A percentile compares a stretch with the other conserved stretches of the same genome.
These are phyloP conservation scores for Oncorhynchus tshawytscha DNA, from an alignment of 2,113 vertebrate genomes.

Conservation along the genomic window DNA sequence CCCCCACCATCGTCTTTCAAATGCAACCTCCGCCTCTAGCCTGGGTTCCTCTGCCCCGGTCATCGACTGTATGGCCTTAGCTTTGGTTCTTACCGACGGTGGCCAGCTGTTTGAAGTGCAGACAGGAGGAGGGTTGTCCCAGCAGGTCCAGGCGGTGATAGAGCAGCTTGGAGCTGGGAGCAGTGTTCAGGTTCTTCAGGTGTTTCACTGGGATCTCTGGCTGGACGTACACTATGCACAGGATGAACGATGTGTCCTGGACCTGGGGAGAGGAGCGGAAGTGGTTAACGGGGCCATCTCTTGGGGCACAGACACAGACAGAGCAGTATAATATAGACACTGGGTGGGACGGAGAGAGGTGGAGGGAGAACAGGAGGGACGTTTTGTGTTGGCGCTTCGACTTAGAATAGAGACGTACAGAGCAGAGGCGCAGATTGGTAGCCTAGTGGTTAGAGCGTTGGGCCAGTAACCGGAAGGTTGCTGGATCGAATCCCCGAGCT, in stretches of 20 bases:
- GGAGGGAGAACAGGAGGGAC: neutral
- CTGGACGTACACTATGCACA: conserved; percentile 96
- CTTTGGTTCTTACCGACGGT: conserved; percentile 81
- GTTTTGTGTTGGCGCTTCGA: too few species aligned
- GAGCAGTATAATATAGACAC: too few species aligned
- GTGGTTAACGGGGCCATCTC: too few species aligned
- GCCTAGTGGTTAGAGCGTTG: too few species aligned
- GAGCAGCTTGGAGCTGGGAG: conserved; percentile 94
- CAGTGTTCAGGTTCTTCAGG: conserved; percentile 95
- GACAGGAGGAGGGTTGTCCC: conserved; percentile 90
- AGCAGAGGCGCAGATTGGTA: too few species aligned
- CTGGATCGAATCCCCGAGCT: too few species aligned
- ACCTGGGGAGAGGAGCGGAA: conserved; percentile 71
- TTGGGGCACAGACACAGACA: neutral
- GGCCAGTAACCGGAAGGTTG: too few species aligned
- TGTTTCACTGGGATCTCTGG: conserved; percentile 95
- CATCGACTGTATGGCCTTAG: neutral
- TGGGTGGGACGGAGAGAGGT: too few species aligned
- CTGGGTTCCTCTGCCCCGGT: neutral
- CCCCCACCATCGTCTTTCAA: too few species aligned
- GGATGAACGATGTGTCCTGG: conserved; percentile 95
- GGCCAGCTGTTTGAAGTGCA: conserved; percentile 97
- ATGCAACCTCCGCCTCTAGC: neutral
- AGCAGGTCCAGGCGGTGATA: conserved; percentile 95
- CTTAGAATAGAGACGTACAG: neutral